These are phyloP conservation scores for Cryptoprocta ferox DNA, from an alignment of 2,797 vertebrate species.

Conservation along the genomic window DNA sequence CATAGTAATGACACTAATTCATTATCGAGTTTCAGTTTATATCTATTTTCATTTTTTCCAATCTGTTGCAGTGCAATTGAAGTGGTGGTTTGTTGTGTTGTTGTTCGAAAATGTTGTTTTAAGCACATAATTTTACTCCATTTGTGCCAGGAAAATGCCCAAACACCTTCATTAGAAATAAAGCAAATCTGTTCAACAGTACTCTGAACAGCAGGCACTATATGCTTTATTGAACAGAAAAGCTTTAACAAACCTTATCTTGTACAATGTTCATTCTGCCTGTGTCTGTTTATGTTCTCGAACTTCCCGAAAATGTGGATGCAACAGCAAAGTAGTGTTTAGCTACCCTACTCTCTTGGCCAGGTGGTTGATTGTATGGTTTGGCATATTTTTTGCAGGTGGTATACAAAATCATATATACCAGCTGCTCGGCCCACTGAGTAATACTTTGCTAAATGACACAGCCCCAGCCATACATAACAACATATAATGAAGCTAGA, in stretches of 20 bases:
- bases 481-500: constrained; percentile 82
- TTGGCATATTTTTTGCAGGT: constrained; percentile 87
- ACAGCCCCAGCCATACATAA: constrained; percentile 81
- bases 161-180: constrained; percentile 87
- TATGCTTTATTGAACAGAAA: constrained; percentile 88
- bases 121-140: constrained; percentile 86
- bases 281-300: constrained; percentile 79
- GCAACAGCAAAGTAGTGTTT: constrained; percentile 83
- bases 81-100: constrained; percentile 74
- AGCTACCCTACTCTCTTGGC: constrained; percentile 77
- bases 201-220: constrained; percentile 86
- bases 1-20: constrained; percentile 84
- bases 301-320: constrained; percentile 83
- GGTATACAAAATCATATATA: constrained; percentile 88
- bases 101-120: constrained; percentile 83
- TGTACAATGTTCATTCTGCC: constrained; percentile 80
- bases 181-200: constrained; percentile 86
- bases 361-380: constrained; percentile 89
- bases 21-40: constrained; percentile 83
- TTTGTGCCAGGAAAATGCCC: constrained; percentile 87
- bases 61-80: constrained; percentile 84
- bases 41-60: constrained; percentile 84
- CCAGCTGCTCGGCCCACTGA: constrained; percentile 85
- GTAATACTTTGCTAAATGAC: constrained; percentile 86
- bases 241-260: constrained; percentile 86